These are phyloP conservation scores for Pipistrellus kuhlii DNA, from an alignment of 2,797 vertebrate species.

Conservation along the genomic window DNA sequence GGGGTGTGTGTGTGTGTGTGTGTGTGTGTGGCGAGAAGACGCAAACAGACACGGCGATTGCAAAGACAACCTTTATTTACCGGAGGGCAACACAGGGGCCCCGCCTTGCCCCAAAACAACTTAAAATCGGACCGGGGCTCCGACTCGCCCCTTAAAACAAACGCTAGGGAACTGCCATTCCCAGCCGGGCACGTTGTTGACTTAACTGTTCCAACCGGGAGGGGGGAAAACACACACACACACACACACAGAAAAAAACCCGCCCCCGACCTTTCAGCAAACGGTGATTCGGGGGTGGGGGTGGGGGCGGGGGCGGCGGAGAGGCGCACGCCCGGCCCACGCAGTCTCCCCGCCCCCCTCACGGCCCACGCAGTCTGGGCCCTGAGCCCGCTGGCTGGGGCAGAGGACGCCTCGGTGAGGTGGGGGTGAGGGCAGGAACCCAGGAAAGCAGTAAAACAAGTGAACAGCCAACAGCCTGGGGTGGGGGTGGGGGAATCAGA, in stretches of 20 bases:
- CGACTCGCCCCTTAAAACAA: constrained; percentile 46
- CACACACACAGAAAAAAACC: neutral
- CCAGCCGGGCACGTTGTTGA: neutral
- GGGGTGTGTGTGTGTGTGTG: no score
- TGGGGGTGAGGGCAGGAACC: rapidly evolving
- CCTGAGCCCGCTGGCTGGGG: neutral
- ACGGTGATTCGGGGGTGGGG: neutral
- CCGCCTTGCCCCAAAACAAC: neutral
- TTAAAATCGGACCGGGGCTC: neutral
- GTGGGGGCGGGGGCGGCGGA: neutral
- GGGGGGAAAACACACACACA: no score
- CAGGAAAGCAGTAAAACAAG: neutral
- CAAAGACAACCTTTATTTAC: constrained; percentile 72
- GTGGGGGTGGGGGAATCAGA: no score
- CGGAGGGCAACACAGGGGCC: neutral
- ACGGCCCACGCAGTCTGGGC: no score
- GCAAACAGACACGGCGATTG: neutral
- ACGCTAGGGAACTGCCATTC: neutral
- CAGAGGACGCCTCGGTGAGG: neutral
- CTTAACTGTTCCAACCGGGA: neutral
- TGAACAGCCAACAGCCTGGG: neutral
- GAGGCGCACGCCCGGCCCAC: neutral
- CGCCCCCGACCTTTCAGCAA: neutral
- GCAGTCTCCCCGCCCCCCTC: no score
- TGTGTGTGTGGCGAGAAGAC: neutral